Evolutionary conservation across 2,888 invertebrate species (phyloP).

Genomic region (Phymatocera aterrima): DNA sequence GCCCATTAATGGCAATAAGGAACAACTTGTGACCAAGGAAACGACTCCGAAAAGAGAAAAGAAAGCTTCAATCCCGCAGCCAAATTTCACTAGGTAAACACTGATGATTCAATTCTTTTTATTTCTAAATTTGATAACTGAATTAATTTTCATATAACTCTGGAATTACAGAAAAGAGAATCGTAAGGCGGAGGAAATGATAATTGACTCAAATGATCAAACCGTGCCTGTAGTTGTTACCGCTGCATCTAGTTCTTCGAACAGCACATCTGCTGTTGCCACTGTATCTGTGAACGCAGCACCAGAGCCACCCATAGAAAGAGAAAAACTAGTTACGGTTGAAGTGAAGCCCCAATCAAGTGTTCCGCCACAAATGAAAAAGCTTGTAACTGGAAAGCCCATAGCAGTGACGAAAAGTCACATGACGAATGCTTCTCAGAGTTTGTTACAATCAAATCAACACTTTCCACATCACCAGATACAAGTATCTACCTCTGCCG

Average conservation of each 20-base stretch:
- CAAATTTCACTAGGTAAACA: constrained; percentile 61
- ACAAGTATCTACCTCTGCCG: constrained; percentile 73
- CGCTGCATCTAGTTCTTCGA: not conserved
- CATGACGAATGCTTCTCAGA: constrained; percentile 64
- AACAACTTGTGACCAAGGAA: constrained; percentile 69
- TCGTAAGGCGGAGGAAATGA: constrained; percentile 61
- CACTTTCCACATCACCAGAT: constrained; percentile 73
- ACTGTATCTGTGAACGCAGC: constrained; percentile 17
- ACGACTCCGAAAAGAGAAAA: constrained; percentile 69
- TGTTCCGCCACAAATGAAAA: constrained; percentile 60
- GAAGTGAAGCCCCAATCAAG: constrained; percentile 47
- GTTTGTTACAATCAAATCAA: constrained; percentile 71
- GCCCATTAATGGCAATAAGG: constrained; percentile 74
- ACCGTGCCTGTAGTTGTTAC: constrained; percentile 17
- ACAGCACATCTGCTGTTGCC: not conserved
- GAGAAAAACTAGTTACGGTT: constrained; percentile 45
- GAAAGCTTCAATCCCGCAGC: constrained; percentile 60
- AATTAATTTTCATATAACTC: not conserved
- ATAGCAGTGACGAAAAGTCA: constrained; percentile 67
- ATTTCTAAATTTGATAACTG: not conserved
- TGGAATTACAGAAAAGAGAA: constrained; percentile 60
- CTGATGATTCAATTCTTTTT: not conserved
- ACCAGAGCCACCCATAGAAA: constrained; percentile 42
- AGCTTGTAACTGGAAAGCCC: constrained; percentile 64
- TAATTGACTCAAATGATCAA: constrained; percentile 33